These are phyloP conservation scores for Falcunculus frontatus DNA, from an alignment of 2,113 vertebrate genomes.

Conservation along the genomic window DNA sequence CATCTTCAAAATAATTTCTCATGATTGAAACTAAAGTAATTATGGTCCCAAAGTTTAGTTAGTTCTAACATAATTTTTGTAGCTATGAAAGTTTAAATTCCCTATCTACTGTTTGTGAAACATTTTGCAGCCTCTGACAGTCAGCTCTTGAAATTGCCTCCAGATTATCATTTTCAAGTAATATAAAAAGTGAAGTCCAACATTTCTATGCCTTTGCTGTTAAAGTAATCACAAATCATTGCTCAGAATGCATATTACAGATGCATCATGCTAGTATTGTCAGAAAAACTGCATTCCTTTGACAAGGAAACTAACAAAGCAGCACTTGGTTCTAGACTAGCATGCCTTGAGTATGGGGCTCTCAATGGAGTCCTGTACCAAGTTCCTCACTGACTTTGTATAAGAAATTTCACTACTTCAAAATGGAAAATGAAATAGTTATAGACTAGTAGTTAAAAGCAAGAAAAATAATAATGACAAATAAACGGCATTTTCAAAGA, in stretches of 20 bases:
- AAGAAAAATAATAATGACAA: background rate
- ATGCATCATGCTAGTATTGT: background rate
- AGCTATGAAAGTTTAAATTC: background rate
- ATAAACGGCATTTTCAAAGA: background rate
- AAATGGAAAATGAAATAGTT: background rate
- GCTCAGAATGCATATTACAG: background rate
- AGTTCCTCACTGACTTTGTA: background rate
- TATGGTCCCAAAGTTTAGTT: background rate
- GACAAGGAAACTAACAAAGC: background rate
- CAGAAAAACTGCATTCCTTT: background rate
- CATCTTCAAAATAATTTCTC: conserved; percentile 4
- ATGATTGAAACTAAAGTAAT: background rate
- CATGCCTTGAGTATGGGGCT: background rate
- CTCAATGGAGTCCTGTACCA: background rate
- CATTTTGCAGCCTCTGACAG: background rate
- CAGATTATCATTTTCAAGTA: background rate
- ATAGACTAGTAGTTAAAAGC: background rate
- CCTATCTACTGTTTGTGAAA: background rate
- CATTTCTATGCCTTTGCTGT: background rate
- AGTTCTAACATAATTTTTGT: background rate
- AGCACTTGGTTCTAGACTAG: background rate
- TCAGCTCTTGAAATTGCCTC: background rate
- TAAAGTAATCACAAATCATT: background rate
- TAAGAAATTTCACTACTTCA: background rate
- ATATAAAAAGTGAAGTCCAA: background rate